Percentiles rank a stretch among this genome's conserved stretches.
Evolutionary conservation across 2,797 vertebrate genomes (phyloP).

Genomic region (Coilia nasus): DNA sequence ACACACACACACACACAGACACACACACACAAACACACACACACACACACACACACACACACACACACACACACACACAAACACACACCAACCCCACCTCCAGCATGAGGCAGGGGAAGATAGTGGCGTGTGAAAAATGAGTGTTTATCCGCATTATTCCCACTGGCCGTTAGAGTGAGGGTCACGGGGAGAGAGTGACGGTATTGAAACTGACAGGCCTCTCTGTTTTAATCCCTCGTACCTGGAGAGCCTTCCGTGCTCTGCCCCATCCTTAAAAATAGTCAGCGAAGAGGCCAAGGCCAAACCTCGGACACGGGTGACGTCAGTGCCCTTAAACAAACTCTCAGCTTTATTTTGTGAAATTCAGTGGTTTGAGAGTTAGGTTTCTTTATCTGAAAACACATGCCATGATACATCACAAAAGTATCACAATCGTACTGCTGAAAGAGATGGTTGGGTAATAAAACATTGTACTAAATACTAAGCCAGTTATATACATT

Average conservation of each 20-base stretch:
- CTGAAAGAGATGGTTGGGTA: no score
- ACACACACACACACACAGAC: background rate
- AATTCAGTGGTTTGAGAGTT: background rate
- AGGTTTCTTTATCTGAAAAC: no score
- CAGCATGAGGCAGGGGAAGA: background rate
- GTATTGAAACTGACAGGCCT: constrained; percentile 15
- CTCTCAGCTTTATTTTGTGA: background rate
- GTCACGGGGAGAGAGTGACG: background rate
- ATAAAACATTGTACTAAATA: no score
- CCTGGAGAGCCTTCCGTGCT: background rate
- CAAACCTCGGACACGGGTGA: background rate
- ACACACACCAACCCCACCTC: constrained; percentile 21
- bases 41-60: constrained; percentile 15
- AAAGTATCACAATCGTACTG: no score
- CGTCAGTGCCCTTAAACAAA: background rate
- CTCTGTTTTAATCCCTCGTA: background rate
- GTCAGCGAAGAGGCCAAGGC: background rate
- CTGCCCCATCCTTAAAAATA: background rate
- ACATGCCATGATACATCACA: no score
- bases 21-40: background rate
- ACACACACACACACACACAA: background rate
- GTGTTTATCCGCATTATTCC: background rate
- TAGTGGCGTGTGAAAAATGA: background rate
- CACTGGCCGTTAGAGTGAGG: background rate
- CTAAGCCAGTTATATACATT: background rate